Percentiles rank a stretch among this genome's conserved stretches.
Evolutionary conservation across 2,797 vertebrate genomes (phyloP).

Genomic region (Rhynchotus rufescens): DNA sequence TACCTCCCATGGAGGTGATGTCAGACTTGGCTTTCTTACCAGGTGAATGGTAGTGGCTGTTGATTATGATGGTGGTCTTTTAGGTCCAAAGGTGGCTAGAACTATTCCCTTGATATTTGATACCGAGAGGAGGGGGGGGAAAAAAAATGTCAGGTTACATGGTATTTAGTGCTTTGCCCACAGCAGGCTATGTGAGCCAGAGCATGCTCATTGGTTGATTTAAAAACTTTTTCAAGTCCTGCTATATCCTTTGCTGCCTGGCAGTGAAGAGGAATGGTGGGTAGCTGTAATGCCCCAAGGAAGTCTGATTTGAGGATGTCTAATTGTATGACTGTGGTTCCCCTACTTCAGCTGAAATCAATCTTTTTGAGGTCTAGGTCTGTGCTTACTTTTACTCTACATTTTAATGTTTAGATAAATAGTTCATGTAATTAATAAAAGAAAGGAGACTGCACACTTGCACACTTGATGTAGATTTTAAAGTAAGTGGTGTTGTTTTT

Average conservation of each 20-base stretch:
- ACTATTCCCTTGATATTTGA: constrained; percentile 12
- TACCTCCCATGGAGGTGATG: constrained; percentile 47
- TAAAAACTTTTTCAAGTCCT: neutral
- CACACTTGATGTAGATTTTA: neutral
- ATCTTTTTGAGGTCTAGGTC: neutral
- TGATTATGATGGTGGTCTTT: neutral
- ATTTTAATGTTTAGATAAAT: neutral
- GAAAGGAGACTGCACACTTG: neutral
- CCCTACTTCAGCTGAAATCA: neutral
- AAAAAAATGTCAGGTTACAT: neutral
- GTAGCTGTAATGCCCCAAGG: neutral
- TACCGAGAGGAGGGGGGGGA: neutral
- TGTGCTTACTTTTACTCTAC: neutral
- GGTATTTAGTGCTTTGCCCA: neutral
- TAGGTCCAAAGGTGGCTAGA: neutral
- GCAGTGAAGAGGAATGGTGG: neutral
- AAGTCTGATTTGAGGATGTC: neutral
- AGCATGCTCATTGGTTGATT: neutral
- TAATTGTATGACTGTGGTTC: neutral
- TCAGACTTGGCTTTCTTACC: neutral
- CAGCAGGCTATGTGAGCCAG: neutral
- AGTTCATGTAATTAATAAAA: neutral
- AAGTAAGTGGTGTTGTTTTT: neutral
- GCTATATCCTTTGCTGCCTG: neutral
- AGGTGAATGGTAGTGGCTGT: neutral